Percentiles rank a stretch among this genome's conserved stretches.
Evolutionary conservation across 2,888 invertebrate species (phyloP).

Genomic region (Cylindroiulus punctatus): DNA sequence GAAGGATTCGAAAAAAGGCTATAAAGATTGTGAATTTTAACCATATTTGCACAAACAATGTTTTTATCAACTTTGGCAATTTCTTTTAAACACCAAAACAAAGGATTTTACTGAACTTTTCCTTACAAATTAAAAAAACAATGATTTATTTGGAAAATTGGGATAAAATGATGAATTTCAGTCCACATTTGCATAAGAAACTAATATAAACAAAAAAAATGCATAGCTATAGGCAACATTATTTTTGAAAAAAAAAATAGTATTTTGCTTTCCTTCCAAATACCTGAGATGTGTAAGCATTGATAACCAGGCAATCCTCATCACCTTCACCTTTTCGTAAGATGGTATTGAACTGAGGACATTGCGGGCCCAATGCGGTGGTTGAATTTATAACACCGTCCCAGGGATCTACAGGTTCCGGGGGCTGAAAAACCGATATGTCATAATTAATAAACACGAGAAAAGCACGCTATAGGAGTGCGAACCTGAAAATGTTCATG

Average conservation of each 20-base stretch:
- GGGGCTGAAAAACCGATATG: conserved; percentile 48
- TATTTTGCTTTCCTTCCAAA: neutral
- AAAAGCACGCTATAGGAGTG: neutral
- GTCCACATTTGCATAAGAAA: too few species aligned
- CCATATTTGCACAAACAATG: too few species aligned
- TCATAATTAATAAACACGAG: conserved; percentile 16
- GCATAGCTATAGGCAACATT: neutral
- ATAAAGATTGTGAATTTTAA: too few species aligned
- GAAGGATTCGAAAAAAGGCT: too few species aligned
- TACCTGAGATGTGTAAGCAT: conserved; percentile 57
- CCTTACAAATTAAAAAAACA: too few species aligned
- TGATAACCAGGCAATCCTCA: conserved; percentile 58
- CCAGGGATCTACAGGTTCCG: conserved; percentile 55
- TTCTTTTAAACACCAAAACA: too few species aligned
- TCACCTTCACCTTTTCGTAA: conserved; percentile 48
- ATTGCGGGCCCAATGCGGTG: conserved; percentile 48
- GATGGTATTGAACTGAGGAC: conserved; percentile 50
- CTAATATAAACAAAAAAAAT: neutral
- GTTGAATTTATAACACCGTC: conserved; percentile 55
- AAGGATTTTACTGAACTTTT: too few species aligned
- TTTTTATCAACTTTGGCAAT: too few species aligned
- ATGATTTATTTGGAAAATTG: too few species aligned
- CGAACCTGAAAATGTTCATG: neutral
- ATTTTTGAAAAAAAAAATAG: neutral
- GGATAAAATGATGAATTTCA: too few species aligned